Conservation (phyloP, 2,113 vertebrate species). For the Grallaria varia region DNA sequence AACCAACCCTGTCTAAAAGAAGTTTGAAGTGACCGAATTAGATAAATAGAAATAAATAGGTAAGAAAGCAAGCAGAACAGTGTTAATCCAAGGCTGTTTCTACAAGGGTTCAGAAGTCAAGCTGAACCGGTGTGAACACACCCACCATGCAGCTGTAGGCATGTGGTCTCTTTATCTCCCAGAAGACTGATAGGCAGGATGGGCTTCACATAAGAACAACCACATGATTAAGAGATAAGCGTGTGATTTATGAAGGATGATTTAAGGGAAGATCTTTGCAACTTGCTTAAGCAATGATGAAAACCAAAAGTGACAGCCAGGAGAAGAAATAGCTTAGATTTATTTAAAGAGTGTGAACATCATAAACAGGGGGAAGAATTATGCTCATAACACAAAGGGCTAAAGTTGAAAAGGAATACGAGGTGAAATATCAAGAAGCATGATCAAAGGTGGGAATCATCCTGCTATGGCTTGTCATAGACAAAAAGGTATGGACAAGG, state of each 20-base stretch:
- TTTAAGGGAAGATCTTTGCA: conserved; percentile 25
- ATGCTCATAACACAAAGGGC: not conserved
- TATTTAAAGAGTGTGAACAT: not conserved
- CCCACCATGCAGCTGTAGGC: not conserved
- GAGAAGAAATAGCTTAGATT: not conserved
- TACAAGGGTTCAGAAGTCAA: not conserved
- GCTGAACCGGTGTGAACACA: not conserved
- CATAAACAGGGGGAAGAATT: not conserved
- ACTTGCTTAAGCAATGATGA: not conserved
- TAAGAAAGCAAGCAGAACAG: not conserved
- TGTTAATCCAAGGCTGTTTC: not conserved
- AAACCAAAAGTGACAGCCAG: not conserved
- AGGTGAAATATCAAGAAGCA: not conserved
- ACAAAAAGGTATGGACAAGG: not conserved
- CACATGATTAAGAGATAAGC: not conserved
- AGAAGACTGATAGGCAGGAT: not conserved
- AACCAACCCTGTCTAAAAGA: not conserved
- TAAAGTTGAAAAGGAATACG: not conserved
- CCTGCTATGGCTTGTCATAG: not conserved
- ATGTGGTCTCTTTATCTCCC: not conserved
- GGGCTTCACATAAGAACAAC: not conserved
- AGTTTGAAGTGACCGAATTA: not conserved
- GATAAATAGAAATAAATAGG: not conserved
- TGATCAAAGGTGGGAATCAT: not conserved
- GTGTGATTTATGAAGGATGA: not conserved